Conservation (phyloP, 2,888 invertebrate genomes). For the Ptychoptera contaminata region DNA sequence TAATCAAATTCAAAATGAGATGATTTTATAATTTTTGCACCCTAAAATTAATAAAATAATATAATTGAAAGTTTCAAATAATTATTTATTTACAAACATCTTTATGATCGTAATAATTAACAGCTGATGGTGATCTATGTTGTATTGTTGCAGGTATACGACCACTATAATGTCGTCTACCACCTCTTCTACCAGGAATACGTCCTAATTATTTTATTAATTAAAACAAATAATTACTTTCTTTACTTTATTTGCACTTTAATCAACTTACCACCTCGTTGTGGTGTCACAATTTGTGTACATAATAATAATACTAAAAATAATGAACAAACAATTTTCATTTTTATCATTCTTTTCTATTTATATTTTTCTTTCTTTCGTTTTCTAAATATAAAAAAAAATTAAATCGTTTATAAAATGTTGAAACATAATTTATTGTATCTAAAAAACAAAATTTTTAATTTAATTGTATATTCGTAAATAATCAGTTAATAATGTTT, state of each 20-base stretch:
- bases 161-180: slow-evolving; percentile 25
- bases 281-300: background rate
- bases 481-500: too few relatives aligned
- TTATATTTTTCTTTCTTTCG: too few relatives aligned
- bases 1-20: slow-evolving; percentile 90
- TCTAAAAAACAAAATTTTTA: too few relatives aligned
- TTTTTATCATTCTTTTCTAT: background rate
- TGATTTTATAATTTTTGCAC: slow-evolving; percentile 73
- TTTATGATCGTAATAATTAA: slow-evolving; percentile 79
- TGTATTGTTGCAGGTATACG: slow-evolving; percentile 33
- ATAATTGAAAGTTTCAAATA: background rate
- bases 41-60: slow-evolving; percentile 35
- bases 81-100: slow-evolving; percentile 42
- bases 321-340: slow-evolving; percentile 1
- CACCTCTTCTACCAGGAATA: background rate
- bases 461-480: too few relatives aligned
- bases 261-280: background rate
- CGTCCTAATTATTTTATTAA: background rate
- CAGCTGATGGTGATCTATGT: slow-evolving; percentile 75
- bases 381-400: too few relatives aligned
- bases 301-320: background rate
- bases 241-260: background rate
- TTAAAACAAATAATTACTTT: background rate
- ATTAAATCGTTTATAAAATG: too few relatives aligned
- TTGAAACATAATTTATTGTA: too few relatives aligned